These are phyloP conservation scores for Alauda arvensis DNA, from an alignment of 2,797 vertebrate genomes.

Conservation along the genomic window DNA sequence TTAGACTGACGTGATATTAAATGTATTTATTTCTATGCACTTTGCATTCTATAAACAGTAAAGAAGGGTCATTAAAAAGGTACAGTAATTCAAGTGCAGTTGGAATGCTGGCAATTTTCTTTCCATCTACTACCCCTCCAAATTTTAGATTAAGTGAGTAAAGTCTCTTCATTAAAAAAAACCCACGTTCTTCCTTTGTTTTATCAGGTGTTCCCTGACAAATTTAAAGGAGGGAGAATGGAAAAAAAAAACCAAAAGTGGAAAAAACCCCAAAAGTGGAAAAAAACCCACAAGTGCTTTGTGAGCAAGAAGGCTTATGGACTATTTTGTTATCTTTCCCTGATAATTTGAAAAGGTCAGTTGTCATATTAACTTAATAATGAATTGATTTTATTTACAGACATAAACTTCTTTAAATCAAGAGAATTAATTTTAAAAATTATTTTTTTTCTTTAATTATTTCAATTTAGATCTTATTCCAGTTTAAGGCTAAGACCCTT, in stretches of 20 bases:
- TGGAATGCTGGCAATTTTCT: background rate
- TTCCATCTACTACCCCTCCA: background rate
- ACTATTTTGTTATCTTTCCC: background rate
- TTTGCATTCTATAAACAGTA: background rate
- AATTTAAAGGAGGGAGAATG: background rate
- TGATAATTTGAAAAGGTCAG: background rate
- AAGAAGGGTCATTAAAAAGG: background rate
- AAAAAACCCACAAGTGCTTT: background rate
- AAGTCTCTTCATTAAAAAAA: background rate
- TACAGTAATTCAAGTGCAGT: background rate
- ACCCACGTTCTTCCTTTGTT: background rate
- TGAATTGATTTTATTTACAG: background rate
- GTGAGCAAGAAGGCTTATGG: background rate
- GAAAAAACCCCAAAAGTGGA: no score
- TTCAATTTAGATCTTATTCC: background rate
- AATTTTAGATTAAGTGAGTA: background rate
- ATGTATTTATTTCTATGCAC: background rate
- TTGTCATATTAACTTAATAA: background rate
- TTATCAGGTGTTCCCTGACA: background rate
- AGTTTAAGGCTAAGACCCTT: background rate
- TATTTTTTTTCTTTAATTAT: background rate
- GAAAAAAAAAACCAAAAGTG: no score
- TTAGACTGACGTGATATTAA: background rate
- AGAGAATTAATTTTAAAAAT: background rate
- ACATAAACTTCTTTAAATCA: background rate